Evolutionary conservation across 2,113 vertebrate species (phyloP), one percentile per base, ranked within the genome.

Genomic region (Corythaeola cristata): DNA sequence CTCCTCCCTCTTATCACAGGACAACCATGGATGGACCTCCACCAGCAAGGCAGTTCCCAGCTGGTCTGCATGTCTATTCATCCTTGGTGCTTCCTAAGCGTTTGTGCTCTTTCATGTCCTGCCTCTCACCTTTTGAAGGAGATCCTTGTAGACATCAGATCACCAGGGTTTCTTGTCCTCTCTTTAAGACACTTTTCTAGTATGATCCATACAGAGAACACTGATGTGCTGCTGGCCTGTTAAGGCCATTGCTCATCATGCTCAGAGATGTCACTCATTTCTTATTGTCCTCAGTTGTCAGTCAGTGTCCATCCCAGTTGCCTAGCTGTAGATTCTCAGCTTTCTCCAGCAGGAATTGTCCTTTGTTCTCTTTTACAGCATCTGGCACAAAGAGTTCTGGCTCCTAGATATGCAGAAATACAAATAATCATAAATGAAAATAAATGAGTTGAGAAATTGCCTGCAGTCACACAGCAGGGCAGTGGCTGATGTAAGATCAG

Each of bases 391-490:
- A 69, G 24, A 74, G 27, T 30, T 88, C 50, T 96, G 89, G 89
- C 81, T 96, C 4, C 49, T 77, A 85, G 71, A 91, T 85, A 77
- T 96, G 62, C 19, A 93, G 87, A 62, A 89, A 20, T 71, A 88
- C 75, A 96, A 96, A 96, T 95, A 96, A 94, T 66, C 88, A 94
- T 93, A 96, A 95, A 88, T 90, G 91, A 95, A 97, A 96, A 97
- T 96, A 97, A 96, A 96, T 91, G 74, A 96, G 88, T 96, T 97
- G 95, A 92, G 94, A 97, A 95, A 97, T 95, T 94, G 96, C 94
- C 91, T 92, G 78, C 81, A 94, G 84, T 96, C 91, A 92, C 96
- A 95, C 86, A 97, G 94, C 95, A 95, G 96, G 93, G 95, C 93
- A 95, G 83, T 90, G 93, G 91, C 92, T 96, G 96, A 97, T 96